phyloP scores from a whole-genome alignment of 2,797 vertebrate species.

The Cephalopachus bancanus region DNA sequence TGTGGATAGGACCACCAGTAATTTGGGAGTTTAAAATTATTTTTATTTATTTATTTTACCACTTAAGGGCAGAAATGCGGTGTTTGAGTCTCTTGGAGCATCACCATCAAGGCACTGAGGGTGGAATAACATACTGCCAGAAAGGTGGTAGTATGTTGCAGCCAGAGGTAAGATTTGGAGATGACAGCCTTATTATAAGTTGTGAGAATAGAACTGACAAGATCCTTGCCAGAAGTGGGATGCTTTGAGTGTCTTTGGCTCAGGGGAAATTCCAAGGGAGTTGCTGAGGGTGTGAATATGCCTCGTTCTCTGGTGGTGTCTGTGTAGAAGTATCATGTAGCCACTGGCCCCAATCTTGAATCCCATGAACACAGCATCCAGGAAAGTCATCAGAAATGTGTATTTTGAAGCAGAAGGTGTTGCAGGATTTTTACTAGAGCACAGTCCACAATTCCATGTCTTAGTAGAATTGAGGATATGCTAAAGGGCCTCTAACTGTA shows the following conservation, averaged over 20 bases:
- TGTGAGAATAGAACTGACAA: not conserved
- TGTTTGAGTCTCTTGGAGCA: not conserved
- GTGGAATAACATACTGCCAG: not conserved
- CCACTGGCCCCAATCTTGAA: not conserved
- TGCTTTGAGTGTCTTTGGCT: not conserved
- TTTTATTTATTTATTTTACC: no score
- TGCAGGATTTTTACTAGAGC: not conserved
- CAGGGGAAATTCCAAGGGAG: not conserved
- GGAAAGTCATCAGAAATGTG: not conserved
- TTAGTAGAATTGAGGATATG: not conserved
- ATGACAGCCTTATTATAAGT: not conserved
- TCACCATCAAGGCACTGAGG: not conserved
- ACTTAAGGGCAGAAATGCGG: not conserved
- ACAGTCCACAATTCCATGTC: not conserved
- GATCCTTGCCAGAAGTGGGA: slow-evolving; percentile 25
- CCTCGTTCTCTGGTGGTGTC: not conserved
- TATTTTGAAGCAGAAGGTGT: not conserved
- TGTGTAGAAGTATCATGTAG: not conserved
- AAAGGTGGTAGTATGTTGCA: not conserved
- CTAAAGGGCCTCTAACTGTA: not conserved
- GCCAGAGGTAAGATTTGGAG: not conserved
- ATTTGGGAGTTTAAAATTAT: not conserved
- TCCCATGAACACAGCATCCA: slow-evolving; percentile 19
- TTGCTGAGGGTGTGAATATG: not conserved
- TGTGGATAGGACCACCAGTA: not conserved